phyloP scores from a whole-genome alignment of 30 jellyfish, hydroid and myxozoan genomes.

The Hydra vulgaris region DNA sequence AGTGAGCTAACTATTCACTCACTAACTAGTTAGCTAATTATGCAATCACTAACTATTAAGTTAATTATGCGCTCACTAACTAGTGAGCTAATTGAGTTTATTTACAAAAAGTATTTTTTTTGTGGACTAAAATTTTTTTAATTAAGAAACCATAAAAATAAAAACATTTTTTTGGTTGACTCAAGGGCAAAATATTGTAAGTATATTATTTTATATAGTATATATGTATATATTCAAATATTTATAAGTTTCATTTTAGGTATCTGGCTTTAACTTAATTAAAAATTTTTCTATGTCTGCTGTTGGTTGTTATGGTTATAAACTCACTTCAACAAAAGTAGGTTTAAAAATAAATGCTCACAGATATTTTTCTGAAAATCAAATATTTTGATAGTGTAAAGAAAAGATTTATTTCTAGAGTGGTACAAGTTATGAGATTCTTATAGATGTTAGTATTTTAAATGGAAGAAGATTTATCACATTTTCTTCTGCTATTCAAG shows the following conservation, averaged over 20 bases:
- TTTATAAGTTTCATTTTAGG: conserved; percentile 15
- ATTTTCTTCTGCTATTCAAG: conserved; percentile 9
- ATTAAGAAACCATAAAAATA: too few relatives aligned
- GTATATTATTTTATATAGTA: too few relatives aligned
- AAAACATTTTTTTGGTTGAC: too few relatives aligned
- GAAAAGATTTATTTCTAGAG: conserved; percentile 1
- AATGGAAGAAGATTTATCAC: conserved; percentile 12
- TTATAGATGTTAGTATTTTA: not conserved
- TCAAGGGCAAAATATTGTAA: too few relatives aligned
- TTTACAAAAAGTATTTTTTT: too few relatives aligned
- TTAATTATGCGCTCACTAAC: too few relatives aligned
- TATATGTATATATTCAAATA: too few relatives aligned
- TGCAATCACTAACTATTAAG: too few relatives aligned
- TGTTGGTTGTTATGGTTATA: conserved; percentile 19
- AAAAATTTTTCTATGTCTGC: conserved; percentile 15
- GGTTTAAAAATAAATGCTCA: not conserved
- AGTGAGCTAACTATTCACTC: too few relatives aligned
- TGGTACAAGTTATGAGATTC: not conserved
- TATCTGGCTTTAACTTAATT: conserved; percentile 24
- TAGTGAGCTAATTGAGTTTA: too few relatives aligned
- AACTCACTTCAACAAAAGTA: conserved; percentile 33
- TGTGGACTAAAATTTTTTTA: too few relatives aligned
- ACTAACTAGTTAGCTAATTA: too few relatives aligned
- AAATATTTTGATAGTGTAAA: not conserved
- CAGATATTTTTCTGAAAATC: not conserved